Evolutionary conservation across 2,797 vertebrate species (phyloP).

Genomic region (Peromyscus aztecus): DNA sequence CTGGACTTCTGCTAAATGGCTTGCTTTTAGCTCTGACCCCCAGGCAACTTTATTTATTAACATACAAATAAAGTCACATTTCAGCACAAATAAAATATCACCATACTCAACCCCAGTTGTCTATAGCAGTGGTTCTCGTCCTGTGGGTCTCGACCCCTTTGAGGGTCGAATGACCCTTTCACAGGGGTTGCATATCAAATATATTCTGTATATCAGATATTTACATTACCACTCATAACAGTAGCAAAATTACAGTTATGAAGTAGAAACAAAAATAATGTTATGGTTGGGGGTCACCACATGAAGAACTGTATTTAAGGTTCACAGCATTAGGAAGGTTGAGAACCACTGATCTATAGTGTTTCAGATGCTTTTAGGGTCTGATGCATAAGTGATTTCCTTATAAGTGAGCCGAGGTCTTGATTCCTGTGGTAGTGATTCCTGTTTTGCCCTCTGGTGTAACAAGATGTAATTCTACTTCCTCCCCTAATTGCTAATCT

Average conservation of each 20-base stretch:
- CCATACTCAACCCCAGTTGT: no score
- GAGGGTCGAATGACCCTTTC: not conserved
- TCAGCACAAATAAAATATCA: no score
- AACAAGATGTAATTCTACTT: not conserved
- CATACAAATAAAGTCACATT: no score
- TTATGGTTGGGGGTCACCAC: not conserved
- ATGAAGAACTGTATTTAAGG: not conserved
- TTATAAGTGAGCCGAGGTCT: not conserved
- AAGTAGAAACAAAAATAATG: not conserved
- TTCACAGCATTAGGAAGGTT: not conserved
- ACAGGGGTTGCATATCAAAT: not conserved
- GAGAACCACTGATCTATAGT: not conserved
- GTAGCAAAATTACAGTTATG: not conserved
- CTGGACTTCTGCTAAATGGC: no score
- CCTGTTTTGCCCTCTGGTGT: not conserved
- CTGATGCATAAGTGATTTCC: not conserved
- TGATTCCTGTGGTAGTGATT: not conserved
- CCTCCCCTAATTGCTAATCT: not conserved
- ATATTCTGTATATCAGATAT: not conserved
- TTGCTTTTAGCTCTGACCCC: no score
- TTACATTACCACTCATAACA: not conserved
- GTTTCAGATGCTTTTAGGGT: not conserved
- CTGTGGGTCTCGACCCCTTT: not conserved
- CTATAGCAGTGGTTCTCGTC: not conserved
- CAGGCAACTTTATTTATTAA: no score